Base-by-base conservation (phyloP, 2,797 vertebrate species). In the Etheostoma perlongum region DNA sequence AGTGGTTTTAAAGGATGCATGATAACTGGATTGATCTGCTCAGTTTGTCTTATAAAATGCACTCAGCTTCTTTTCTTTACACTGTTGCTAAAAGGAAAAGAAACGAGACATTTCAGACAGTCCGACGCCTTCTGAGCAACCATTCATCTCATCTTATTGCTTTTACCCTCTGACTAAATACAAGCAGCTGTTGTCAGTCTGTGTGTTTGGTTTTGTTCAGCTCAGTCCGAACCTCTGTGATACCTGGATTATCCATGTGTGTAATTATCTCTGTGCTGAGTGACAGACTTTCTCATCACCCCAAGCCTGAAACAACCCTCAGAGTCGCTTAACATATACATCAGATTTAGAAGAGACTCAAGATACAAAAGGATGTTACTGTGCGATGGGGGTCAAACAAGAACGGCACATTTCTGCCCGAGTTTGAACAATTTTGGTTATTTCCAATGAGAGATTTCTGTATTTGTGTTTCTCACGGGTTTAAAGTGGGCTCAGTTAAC, bases 1-100 rank as follows among this genome's bases (percentile, higher is more conserved):
- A 81, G 74, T 85, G 83, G 66, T 83, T 77, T 68, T 25, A 61
- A 67, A 73, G 51, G 36, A 33, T 18, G 12, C 59, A 42, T 3
- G 23, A 25, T 19, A 40, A 62, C 25, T 13, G 15, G 21, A 53
- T 4, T 0, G 6, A 65, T 48, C 8, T 42, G 49, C 63, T 52
- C 12, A 12, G 42, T 21, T 3, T 14, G 42, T 46, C 23, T 61
- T 4, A 4, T 10, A 19, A 62, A 57, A 68, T 13, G 21, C 6
- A 7, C 33, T 15, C 9, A 19, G 40, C 9, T 27, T 46, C 15
- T 51, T 46, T 23, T 61, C 53, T 54, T 46, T 11, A 40, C 16
- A 7, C 7, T 47, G 60, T 27, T 48, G 21, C 16, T 23, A 6
- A 23, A 27, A 44, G 33, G 23, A 47, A 42, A 67, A 6, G 36